phyloP scores from a whole-genome alignment of 1,140 invertebrate genomes.

The Drosophila novamexicana region DNA sequence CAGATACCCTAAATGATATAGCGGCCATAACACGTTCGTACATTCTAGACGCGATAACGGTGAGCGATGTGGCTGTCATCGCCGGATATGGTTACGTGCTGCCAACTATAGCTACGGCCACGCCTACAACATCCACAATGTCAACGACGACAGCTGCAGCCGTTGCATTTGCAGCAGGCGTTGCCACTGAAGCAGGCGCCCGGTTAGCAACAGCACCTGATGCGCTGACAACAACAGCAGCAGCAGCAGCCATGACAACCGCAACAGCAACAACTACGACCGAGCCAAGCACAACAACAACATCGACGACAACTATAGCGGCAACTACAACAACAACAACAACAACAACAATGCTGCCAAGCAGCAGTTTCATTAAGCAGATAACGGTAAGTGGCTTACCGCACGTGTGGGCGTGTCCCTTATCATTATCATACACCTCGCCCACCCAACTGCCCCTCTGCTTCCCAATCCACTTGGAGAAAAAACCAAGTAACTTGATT shows the following conservation, averaged over 20 bases:
- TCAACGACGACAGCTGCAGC: constrained; percentile 21
- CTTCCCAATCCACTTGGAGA: neutral
- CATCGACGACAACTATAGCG: constrained; percentile 32
- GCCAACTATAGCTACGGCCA: constrained; percentile 26
- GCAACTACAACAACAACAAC: constrained; percentile 9
- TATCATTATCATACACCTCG: constrained; percentile 29
- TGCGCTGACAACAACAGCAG: constrained; percentile 27
- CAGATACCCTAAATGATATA: constrained; percentile 54
- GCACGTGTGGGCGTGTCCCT: constrained; percentile 50
- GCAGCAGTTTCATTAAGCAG: constrained; percentile 80
- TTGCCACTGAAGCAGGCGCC: constrained; percentile 11
- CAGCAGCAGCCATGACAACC: constrained; percentile 33
- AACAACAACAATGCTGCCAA: constrained; percentile 71
- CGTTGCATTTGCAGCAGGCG: constrained; percentile 5
- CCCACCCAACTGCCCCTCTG: neutral
- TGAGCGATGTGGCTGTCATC: constrained; percentile 53
- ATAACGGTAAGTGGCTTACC: constrained; percentile 83
- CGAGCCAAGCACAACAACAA: constrained; percentile 16
- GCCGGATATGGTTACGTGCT: constrained; percentile 45
- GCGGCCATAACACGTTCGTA: constrained; percentile 70
- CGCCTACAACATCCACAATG: constrained; percentile 25
- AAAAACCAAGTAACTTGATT: neutral
- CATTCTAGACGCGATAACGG: constrained; percentile 74
- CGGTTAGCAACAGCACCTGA: constrained; percentile 13
- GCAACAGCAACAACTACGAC: constrained; percentile 13